These are phyloP conservation scores for Platyrinchus mystaceus DNA, from an alignment of 2,797 vertebrate species.

Conservation along the genomic window DNA sequence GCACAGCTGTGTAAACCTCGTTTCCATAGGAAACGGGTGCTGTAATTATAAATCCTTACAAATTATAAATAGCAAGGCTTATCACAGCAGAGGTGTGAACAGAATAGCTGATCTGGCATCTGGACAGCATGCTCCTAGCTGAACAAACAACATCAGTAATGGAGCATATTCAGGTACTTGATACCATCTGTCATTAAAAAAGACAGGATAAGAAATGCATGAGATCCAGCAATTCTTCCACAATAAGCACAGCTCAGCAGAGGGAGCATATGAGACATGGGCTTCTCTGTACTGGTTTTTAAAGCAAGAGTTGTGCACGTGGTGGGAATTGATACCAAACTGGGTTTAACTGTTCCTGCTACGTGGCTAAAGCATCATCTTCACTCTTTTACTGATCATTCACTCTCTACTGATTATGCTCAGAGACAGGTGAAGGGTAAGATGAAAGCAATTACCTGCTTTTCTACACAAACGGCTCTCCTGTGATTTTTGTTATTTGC, in stretches of 20 bases:
- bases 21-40: conserved; percentile 27
- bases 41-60: conserved; percentile 26
- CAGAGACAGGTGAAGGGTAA: not conserved
- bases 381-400: not conserved
- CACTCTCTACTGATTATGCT: not conserved
- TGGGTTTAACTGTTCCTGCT: not conserved
- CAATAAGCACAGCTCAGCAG: not conserved
- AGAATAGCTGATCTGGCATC: conserved; percentile 19
- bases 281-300: not conserved
- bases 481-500: not conserved
- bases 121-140: not conserved
- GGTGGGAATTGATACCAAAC: not conserved
- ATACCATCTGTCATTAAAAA: not conserved
- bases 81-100: conserved; percentile 13
- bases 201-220: not conserved
- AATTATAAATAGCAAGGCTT: conserved; percentile 10
- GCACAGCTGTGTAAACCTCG: not conserved
- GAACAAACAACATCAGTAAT: not conserved
- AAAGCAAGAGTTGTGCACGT: accelerated
- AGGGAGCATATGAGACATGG: accelerated
- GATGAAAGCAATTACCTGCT: not conserved
- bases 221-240: not conserved
- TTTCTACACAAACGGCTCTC: not conserved
- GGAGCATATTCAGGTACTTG: not conserved
- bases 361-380: accelerated